phyloP scores from a whole-genome alignment of 92 coral and sea anemone genomes.

The Blastomussa wellsi region DNA sequence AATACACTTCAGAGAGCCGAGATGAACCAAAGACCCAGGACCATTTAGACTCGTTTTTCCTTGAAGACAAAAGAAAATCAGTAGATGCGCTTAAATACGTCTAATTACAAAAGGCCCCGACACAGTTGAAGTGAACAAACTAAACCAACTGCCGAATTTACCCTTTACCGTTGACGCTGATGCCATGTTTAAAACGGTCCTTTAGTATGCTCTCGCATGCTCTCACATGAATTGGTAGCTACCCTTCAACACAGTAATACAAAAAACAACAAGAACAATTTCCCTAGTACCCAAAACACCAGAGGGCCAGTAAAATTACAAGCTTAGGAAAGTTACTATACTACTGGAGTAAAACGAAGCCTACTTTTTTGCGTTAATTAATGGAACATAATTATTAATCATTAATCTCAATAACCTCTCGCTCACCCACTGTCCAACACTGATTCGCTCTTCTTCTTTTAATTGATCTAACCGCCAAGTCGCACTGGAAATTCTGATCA shows the following conservation, averaged over 20 bases:
- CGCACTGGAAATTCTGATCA: slow-evolving; percentile 95
- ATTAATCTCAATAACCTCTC: too few relatives aligned
- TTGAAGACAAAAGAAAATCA: slow-evolving; percentile 23
- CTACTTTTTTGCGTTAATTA: too few relatives aligned
- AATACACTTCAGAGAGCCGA: slow-evolving; percentile 87
- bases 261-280: background rate
- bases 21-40: slow-evolving; percentile 90
- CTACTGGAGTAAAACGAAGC: too few relatives aligned
- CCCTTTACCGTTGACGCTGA: background rate
- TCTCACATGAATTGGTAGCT: too few relatives aligned
- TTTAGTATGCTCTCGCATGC: background rate
- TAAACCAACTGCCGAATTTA: too few relatives aligned
- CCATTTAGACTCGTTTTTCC: slow-evolving; percentile 78
- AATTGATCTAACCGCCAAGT: slow-evolving; percentile 87
- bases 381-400: too few relatives aligned
- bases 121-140: background rate
- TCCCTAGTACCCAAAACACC: too few relatives aligned
- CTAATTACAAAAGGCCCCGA: too few relatives aligned
- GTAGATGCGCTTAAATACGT: too few relatives aligned
- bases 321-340: too few relatives aligned
- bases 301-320: too few relatives aligned
- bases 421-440: slow-evolving; percentile 91
- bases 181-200: background rate
- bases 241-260: too few relatives aligned
- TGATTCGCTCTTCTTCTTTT: slow-evolving; percentile 83